phyloP scores from a whole-genome alignment of 2,888 invertebrate genomes.

The Amphiduros pacificus region DNA sequence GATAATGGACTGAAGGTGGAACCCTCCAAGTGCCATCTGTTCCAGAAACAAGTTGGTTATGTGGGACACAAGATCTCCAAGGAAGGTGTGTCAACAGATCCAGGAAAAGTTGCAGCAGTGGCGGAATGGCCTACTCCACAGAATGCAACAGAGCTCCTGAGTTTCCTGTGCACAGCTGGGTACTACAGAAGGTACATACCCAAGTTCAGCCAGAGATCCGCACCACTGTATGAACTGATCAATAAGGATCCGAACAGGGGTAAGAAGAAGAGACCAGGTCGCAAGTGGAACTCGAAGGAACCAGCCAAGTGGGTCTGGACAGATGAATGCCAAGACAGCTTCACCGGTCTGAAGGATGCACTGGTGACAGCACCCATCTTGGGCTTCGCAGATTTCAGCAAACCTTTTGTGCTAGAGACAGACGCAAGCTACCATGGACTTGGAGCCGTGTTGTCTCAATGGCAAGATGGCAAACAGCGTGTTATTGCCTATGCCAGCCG shows the following conservation, averaged over 20 bases:
- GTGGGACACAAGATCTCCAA: slow-evolving; percentile 1
- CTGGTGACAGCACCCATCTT: slow-evolving; percentile 26
- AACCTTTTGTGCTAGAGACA: slow-evolving; percentile 29
- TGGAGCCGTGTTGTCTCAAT: slow-evolving; percentile 31
- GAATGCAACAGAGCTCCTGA: slow-evolving; percentile 21
- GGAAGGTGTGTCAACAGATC: background rate
- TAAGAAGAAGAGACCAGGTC: background rate
- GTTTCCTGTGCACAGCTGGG: slow-evolving; percentile 30
- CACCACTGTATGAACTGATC: background rate
- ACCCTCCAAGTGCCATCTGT: slow-evolving; percentile 27
- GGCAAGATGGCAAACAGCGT: slow-evolving; percentile 16
- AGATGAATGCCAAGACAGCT: slow-evolving; percentile 2
- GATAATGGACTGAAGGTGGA: slow-evolving; percentile 15
- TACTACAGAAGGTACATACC: slow-evolving; percentile 26
- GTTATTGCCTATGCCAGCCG: too few species aligned
- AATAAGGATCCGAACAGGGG: background rate
- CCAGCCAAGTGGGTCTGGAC: background rate
- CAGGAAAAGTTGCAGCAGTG: slow-evolving; percentile 17
- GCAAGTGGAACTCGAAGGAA: background rate
- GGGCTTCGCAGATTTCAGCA: slow-evolving; percentile 29
- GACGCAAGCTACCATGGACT: slow-evolving; percentile 29
- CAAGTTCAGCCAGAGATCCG: background rate
- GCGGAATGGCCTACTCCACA: slow-evolving; percentile 22
- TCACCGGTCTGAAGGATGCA: slow-evolving; percentile 22
- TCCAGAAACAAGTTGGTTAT: background rate